phyloP scores from a whole-genome alignment of 2,797 vertebrate genomes.

The Brachyrhaphis roseni region DNA sequence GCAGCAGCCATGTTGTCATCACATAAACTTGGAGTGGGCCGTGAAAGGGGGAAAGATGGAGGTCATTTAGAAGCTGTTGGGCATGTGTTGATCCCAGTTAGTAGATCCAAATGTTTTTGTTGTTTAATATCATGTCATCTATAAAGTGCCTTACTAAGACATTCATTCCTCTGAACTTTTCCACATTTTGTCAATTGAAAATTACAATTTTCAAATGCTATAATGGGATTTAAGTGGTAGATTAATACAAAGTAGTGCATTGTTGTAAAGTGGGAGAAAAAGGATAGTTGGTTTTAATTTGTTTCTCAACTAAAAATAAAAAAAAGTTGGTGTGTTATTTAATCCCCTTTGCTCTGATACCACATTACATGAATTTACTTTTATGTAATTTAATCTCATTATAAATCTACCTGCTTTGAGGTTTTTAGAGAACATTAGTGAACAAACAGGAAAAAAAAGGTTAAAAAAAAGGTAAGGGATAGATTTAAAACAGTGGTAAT shows the following conservation, averaged over 20 bases:
- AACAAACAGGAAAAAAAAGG: too few species aligned
- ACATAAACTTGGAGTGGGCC: slow-evolving; percentile 2
- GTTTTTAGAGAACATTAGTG: background rate
- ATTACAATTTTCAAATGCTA: background rate
- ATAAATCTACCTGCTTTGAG: background rate
- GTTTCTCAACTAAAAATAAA: background rate
- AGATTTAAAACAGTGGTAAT: background rate
- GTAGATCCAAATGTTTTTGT: background rate
- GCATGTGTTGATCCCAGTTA: background rate
- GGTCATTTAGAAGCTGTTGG: slow-evolving; percentile 3
- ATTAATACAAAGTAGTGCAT: background rate
- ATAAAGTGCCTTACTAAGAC: background rate
- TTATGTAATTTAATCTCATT: background rate
- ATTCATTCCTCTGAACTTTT: background rate
- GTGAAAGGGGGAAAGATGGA: slow-evolving; percentile 6
- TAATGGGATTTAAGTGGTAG: background rate
- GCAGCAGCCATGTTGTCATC: slow-evolving; percentile 27
- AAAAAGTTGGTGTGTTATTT: background rate
- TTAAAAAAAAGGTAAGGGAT: background rate
- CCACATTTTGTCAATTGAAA: background rate
- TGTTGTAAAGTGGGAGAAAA: background rate
- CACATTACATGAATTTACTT: background rate
- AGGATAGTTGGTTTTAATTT: background rate
- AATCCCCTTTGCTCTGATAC: background rate
- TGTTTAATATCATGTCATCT: background rate